phyloP scores from a whole-genome alignment of 2,797 vertebrate species.

The Crenichthys baileyi region DNA sequence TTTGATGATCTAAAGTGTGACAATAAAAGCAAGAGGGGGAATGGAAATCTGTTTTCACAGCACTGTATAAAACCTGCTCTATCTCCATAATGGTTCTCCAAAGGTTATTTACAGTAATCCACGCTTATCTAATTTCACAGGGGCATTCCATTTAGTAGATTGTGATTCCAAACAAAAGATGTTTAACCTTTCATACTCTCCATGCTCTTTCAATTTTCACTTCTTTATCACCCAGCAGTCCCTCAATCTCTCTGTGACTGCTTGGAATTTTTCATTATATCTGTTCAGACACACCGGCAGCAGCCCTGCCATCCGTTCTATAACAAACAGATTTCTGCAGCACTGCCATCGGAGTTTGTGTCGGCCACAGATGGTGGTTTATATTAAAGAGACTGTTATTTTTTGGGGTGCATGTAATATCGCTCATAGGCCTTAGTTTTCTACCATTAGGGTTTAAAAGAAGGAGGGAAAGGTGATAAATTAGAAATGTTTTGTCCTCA shows the following conservation, averaged over 20 bases:
- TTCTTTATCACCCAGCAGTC: background rate
- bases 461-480: background rate
- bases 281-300: background rate
- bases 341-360: background rate
- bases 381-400: background rate
- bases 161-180: slow-evolving; percentile 2
- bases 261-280: slow-evolving; percentile 1
- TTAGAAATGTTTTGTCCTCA: background rate
- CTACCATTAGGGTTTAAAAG: background rate
- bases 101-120: background rate
- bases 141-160: slow-evolving; percentile 5
- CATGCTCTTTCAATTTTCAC: background rate
- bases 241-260: background rate
- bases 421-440: background rate
- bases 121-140: background rate
- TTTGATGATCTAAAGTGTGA: background rate
- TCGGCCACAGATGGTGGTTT: background rate
- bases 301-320: background rate
- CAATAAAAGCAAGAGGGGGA: background rate
- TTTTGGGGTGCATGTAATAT: background rate
- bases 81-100: slow-evolving; percentile 2
- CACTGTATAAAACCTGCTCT: background rate
- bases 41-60: background rate
- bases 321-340: background rate
- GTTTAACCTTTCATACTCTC: slow-evolving; percentile 1